phyloP scores from a whole-genome alignment of 1,140 invertebrate genomes.

The Oreohelix idahoensis region DNA sequence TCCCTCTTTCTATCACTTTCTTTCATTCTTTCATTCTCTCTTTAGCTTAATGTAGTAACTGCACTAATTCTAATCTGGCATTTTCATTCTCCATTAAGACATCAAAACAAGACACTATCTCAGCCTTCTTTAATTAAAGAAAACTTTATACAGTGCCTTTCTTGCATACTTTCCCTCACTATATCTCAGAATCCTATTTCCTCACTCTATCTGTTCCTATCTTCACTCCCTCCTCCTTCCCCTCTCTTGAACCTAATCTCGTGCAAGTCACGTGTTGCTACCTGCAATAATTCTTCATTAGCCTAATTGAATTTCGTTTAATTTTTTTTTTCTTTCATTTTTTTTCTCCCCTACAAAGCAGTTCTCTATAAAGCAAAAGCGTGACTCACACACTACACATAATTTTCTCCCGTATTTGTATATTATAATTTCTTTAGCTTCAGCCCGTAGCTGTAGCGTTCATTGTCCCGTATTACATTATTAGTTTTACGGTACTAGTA shows the following conservation, averaged over 20 bases:
- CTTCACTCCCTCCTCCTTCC: background rate
- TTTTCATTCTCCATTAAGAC: too few relatives aligned
- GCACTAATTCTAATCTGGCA: too few relatives aligned
- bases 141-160: too few relatives aligned
- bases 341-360: background rate
- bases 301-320: conserved; percentile 17
- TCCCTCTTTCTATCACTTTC: background rate
- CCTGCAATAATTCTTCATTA: conserved; percentile 27
- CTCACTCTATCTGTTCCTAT: background rate
- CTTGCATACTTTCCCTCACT: background rate
- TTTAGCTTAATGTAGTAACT: background rate
- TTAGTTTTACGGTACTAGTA: too few relatives aligned
- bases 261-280: conserved; percentile 4
- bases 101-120: too few relatives aligned
- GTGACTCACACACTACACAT: background rate
- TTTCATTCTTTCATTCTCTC: background rate
- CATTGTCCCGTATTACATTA: background rate
- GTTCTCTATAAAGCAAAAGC: background rate
- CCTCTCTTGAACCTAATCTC: background rate
- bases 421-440: background rate
- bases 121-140: too few relatives aligned
- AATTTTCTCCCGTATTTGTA: background rate
- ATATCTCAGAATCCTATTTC: background rate
- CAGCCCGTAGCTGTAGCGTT: background rate
- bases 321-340: background rate